Conservation (phyloP, 2,797 vertebrate species). For the Etheostoma perlongum region DNA sequence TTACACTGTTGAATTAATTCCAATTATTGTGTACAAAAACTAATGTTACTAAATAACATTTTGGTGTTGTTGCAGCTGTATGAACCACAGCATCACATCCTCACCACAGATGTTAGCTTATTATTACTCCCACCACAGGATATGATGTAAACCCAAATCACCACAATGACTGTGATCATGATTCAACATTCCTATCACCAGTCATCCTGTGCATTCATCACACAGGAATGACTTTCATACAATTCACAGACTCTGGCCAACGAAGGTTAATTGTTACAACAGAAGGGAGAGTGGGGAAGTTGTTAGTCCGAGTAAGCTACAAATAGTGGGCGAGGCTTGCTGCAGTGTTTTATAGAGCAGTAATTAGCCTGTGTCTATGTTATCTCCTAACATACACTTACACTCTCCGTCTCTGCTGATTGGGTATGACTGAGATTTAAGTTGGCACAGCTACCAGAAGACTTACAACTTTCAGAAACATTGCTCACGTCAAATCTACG, state of each 20-base stretch:
- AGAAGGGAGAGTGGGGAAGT: neutral
- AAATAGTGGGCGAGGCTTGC: neutral
- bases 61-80: slow-evolving; percentile 24
- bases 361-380: too few relatives aligned
- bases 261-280: slow-evolving; percentile 23
- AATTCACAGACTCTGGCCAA: slow-evolving; percentile 12
- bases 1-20: slow-evolving; percentile 41
- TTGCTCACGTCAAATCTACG: too few relatives aligned
- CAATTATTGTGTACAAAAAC: slow-evolving; percentile 19
- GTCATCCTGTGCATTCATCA: slow-evolving; percentile 51
- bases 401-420: too few relatives aligned
- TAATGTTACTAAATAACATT: slow-evolving; percentile 1
- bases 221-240: slow-evolving; percentile 46
- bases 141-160: slow-evolving; percentile 52
- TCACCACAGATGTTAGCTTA: slow-evolving; percentile 34
- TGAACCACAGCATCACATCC: slow-evolving; percentile 36
- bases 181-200: slow-evolving; percentile 62
- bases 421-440: too few relatives aligned
- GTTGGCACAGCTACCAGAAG: too few relatives aligned
- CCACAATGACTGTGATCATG: slow-evolving; percentile 50
- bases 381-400: too few relatives aligned
- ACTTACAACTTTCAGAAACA: too few relatives aligned
- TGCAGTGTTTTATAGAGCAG: slow-evolving; percentile 10
- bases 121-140: slow-evolving; percentile 50
- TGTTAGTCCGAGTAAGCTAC: neutral